Evolutionary conservation across 2,888 invertebrate species (phyloP).

Genomic region (Dynastes grantii): DNA sequence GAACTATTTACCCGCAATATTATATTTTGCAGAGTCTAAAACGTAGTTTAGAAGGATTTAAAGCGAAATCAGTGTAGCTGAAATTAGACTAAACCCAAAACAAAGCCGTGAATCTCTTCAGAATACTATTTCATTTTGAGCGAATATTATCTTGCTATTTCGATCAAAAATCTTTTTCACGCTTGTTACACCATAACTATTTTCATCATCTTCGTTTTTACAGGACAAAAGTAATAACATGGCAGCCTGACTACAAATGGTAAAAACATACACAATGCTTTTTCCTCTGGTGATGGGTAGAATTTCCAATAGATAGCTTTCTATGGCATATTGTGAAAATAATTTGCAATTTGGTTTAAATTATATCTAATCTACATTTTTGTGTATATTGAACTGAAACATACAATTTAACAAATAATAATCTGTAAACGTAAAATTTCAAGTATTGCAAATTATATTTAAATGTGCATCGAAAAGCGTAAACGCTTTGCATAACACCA

Average conservation of each 20-base stretch:
- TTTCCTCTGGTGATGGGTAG: constrained; percentile 47
- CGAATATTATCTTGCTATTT: no score
- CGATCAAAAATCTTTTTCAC: background rate
- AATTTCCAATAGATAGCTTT: constrained; percentile 35
- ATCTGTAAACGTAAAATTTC: background rate
- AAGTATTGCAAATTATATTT: constrained; percentile 31
- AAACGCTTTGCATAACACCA: constrained; percentile 36
- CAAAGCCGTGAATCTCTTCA: no score
- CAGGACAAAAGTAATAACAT: constrained; percentile 91
- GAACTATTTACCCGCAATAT: no score
- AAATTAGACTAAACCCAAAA: no score
- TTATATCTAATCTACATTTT: background rate
- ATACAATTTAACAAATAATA: background rate
- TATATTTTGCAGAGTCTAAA: no score
- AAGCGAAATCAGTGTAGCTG: no score
- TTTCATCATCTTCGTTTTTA: constrained; percentile 74
- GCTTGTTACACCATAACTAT: background rate
- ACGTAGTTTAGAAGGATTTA: no score
- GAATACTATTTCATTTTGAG: no score
- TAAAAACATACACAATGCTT: constrained; percentile 70
- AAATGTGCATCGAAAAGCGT: constrained; percentile 24
- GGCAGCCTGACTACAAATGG: constrained; percentile 90
- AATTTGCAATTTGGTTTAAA: constrained; percentile 11
- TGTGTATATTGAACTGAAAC: background rate
- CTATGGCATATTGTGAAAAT: constrained; percentile 18